Base-by-base conservation (phyloP, 2,888 invertebrate genomes). In the Macrosiphum euphorbiae region DNA sequence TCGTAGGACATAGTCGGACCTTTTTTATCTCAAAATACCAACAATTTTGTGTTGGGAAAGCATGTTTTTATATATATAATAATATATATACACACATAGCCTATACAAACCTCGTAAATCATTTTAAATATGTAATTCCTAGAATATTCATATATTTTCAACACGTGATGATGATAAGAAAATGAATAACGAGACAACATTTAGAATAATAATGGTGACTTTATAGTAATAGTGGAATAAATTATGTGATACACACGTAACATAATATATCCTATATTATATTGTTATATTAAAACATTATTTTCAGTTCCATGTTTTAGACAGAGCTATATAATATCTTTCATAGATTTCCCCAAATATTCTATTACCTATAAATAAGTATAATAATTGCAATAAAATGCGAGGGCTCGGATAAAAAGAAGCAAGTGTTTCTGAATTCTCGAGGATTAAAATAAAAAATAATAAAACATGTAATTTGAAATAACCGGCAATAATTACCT, bases 21-120 rank as follows among this genome's bases (percentile, higher is more conserved):
- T 85, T 85, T 85, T 85, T 85, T 85, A 85, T 85, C 85, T 85
- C 44, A 85, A 85, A 85, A 85, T 85, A 85, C 44, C 44, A 85
- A 85, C 44, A 85, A 85, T 78, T 2, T 41, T 78, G 35, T 35
- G 78, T 78, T 78, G 20, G 78, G 35, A 78, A 78, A 20, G 7
- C 78, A 35, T 78, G 35, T 78, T 78, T 78, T 78, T 78, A 78
- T 78, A 35, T 35, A 78, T 52, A 52, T 52, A 52, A 52, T 52
- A 52, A 52, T 50, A 52, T 55, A 78, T 35, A 78, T 41, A 35
- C 20, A 41, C 35, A 20, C 35, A 78, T 78, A 41, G 20, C 78
- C 78, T 78, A 78, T 78, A 78, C 78, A 78, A 78, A 78, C 78
- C 78, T 78, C 78, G 78, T 78, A 78, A 78, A 78, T 78, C 78